phyloP scores from a whole-genome alignment of 2,888 invertebrate genomes.

The Fragum fragum region DNA sequence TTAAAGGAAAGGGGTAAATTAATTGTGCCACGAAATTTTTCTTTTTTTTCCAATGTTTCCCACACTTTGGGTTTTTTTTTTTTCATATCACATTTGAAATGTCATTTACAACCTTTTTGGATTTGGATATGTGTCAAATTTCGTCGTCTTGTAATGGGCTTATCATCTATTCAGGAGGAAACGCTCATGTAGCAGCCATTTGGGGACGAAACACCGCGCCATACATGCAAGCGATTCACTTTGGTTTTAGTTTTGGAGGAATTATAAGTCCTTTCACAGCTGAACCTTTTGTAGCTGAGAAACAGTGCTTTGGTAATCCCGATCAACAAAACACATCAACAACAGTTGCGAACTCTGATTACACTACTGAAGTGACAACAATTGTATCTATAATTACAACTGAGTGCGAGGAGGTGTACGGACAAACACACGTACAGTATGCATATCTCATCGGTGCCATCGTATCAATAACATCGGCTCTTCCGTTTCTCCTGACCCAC shows the following conservation, averaged over 20 bases:
- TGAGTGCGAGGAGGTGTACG: conserved; percentile 15
- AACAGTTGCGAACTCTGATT: neutral
- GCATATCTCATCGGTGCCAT: conserved; percentile 64
- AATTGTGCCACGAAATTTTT: too few relatives aligned
- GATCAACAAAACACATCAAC: neutral
- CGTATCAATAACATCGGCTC: conserved; percentile 49
- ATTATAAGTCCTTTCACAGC: conserved; percentile 86
- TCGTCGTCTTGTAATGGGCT: too few relatives aligned
- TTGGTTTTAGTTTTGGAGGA: conserved; percentile 87
- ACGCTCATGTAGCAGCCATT: conserved; percentile 62
- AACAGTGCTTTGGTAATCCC: neutral
- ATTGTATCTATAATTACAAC: neutral
- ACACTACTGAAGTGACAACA: neutral
- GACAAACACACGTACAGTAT: conserved; percentile 57
- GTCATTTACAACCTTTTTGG: too few relatives aligned
- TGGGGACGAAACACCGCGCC: conserved; percentile 84
- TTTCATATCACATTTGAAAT: too few relatives aligned
- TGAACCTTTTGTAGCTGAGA: conserved; percentile 83
- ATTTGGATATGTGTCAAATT: too few relatives aligned
- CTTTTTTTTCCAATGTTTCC: too few relatives aligned
- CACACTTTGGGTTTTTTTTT: too few relatives aligned
- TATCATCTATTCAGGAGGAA: conserved; percentile 57
- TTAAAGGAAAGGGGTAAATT: too few relatives aligned
- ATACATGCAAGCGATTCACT: conserved; percentile 87
- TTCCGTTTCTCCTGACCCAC: conserved; percentile 67